A percentile compares a stretch with the other conserved stretches of the same genome.
These are phyloP conservation scores for Nephrotoma appendiculata DNA, from an alignment of 2,888 invertebrate species.

Conservation along the genomic window DNA sequence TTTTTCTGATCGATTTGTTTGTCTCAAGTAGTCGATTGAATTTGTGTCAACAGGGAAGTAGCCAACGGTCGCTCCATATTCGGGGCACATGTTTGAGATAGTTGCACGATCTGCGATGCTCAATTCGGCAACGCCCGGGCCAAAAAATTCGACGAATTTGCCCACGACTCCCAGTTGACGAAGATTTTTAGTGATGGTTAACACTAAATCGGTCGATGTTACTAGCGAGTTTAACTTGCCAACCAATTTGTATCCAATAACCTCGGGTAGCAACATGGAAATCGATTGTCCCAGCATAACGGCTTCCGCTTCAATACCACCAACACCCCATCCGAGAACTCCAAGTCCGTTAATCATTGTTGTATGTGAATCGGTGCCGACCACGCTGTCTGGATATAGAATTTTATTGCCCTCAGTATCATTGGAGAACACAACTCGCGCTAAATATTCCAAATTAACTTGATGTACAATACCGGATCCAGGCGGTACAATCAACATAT, in stretches of 20 bases:
- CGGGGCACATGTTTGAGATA: conserved; percentile 97
- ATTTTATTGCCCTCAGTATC: conserved; percentile 27
- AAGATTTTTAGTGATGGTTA: conserved; percentile 92
- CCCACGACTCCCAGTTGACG: conserved; percentile 92
- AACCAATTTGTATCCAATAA: conserved; percentile 82
- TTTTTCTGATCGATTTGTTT: conserved; percentile 67
- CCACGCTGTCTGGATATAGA: conserved; percentile 80
- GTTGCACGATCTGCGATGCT: conserved; percentile 96
- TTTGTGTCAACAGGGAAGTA: conserved; percentile 82
- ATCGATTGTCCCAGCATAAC: conserved; percentile 98
- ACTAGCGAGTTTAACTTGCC: conserved; percentile 69
- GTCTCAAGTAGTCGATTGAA: conserved; percentile 68
- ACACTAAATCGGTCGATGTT: conserved; percentile 92
- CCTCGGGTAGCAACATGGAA: conserved; percentile 90
- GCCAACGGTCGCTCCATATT: conserved; percentile 93
- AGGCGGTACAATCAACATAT: conserved; percentile 95
- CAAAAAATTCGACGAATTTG: conserved; percentile 98
- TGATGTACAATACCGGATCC: conserved; percentile 98
- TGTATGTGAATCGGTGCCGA: conserved; percentile 97
- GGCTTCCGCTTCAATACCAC: conserved; percentile 96
- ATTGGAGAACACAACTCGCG: conserved; percentile 68
- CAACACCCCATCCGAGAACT: conserved; percentile 92
- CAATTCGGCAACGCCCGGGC: conserved; percentile 76
- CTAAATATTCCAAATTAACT: conserved; percentile 91
- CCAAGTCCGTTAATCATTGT: conserved; percentile 98